phyloP scores from a whole-genome alignment of 2,797 vertebrate genomes.

The Chromis chromis region DNA sequence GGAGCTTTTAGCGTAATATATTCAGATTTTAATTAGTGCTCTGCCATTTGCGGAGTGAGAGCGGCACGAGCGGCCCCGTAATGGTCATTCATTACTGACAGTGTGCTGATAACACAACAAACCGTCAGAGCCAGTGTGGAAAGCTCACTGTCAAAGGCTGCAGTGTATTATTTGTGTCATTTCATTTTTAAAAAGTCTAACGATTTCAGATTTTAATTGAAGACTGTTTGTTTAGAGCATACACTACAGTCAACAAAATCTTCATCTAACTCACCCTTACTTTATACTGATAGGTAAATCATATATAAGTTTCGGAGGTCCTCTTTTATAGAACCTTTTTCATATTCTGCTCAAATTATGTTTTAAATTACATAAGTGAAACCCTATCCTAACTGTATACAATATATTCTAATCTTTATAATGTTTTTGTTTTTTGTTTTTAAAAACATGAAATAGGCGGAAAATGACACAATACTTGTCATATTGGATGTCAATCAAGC shows the following conservation, averaged over 20 bases:
- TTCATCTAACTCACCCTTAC: neutral
- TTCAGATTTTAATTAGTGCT: constrained; percentile 46
- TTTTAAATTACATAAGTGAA: too few species aligned
- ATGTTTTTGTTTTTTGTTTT: too few species aligned
- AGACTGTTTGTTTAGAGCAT: neutral
- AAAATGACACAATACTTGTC: too few species aligned
- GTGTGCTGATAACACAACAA: constrained; percentile 24
- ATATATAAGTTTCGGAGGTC: too few species aligned
- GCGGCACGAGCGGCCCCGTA: neutral
- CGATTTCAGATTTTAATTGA: constrained; percentile 2
- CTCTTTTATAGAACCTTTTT: too few species aligned
- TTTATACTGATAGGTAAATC: too few species aligned
- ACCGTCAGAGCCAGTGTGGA: neutral
- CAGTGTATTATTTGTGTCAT: neutral
- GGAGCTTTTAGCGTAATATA: constrained; percentile 50
- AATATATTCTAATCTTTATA: too few species aligned
- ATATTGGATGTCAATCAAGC: too few species aligned
- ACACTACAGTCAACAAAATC: neutral
- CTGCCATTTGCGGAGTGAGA: constrained; percentile 41
- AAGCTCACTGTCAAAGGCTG: neutral
- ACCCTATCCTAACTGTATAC: too few species aligned
- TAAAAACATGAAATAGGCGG: too few species aligned
- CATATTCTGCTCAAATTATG: too few species aligned
- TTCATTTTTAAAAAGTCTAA: neutral
- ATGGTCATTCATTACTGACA: constrained; percentile 21